Percentiles rank a stretch among this genome's conserved stretches.
Evolutionary conservation across 2,113 vertebrate species (phyloP).

Genomic region (Epinephelus moara): DNA sequence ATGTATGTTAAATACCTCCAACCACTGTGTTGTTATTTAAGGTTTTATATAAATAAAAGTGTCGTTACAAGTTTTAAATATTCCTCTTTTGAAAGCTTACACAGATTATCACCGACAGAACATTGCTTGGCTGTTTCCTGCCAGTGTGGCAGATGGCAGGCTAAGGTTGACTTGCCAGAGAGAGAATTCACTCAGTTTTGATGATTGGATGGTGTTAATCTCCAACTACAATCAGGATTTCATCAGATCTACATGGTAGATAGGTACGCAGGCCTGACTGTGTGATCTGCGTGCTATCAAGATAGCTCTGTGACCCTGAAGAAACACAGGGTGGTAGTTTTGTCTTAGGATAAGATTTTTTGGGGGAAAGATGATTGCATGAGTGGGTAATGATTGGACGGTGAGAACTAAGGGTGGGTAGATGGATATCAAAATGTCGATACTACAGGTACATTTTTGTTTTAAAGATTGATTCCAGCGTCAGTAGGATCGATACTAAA

Average conservation of each 20-base stretch:
- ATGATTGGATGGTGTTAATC: conserved; percentile 65
- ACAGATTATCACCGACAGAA: conserved; percentile 52
- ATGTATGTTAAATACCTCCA: neutral
- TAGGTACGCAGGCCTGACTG: neutral
- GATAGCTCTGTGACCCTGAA: neutral
- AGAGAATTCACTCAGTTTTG: conserved; percentile 54
- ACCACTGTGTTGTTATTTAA: neutral
- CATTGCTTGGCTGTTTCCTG: conserved; percentile 50
- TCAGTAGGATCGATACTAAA: too few species aligned
- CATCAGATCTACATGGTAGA: conserved; percentile 22
- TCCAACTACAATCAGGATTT: conserved; percentile 46
- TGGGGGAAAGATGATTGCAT: neutral
- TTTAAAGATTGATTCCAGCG: too few species aligned
- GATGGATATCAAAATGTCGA: too few species aligned
- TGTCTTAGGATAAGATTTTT: conserved; percentile 17
- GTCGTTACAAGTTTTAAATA: conserved; percentile 24
- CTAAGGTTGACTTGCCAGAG: conserved; percentile 54
- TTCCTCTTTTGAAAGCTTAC: conserved; percentile 30
- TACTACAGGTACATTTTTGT: too few species aligned
- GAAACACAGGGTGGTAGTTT: neutral
- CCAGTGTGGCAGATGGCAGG: conserved; percentile 71
- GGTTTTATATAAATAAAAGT: conserved; percentile 11
- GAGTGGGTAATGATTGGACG: neutral
- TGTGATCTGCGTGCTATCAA: neutral
- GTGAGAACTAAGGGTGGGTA: too few species aligned